Evolutionary conservation across 2,797 vertebrate species (phyloP), one percentile per base, ranked within the genome.

Genomic region (Acipenser ruthenus): DNA sequence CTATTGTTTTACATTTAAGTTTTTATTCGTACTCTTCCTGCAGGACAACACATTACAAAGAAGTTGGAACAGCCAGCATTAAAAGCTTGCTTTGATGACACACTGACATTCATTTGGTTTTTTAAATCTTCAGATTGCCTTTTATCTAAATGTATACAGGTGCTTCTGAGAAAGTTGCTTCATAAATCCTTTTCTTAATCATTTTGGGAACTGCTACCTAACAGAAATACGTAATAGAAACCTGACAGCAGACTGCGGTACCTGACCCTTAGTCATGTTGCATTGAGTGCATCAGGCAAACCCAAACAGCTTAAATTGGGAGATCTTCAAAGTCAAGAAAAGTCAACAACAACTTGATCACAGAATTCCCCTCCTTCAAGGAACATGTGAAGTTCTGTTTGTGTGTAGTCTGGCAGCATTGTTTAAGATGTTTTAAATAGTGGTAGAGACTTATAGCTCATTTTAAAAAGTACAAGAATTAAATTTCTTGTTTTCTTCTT

Each of bases 71-170:
- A 37, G 37, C 37, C 37, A 64, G 47, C 15, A 11, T 11, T 7
- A 63, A 12, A 18, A 60, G 53, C 5, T 11, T 65, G 50, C 51
- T 11, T 56, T 60, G 8, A 68, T 60, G 62, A 64, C 64, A 68
- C 64, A 64, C 11, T 13, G 62, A 59, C 64, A 64, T 8, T 13
- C n/a, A 8, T 23, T 64, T 64, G 23, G 8, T 50, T 62, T 50
- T 63, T 6, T 51, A n/a, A 58, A 56, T 59, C 55, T 63, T 7
- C 7, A 49, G 50, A 60, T 63, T 68, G 50, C 13, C 55, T 50
- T 68, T 68, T 64, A 58, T 11, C 55, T 58, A n/a, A 58, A 58
- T 66, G 62, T 49, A 64, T 48, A n/a, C 66, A 64, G 49, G 62
- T 59, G 13, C 64, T 64, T 59, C 62, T 53, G 9, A 6, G 13